A percentile compares a stretch with the other conserved stretches of the same genome.
Evolutionary conservation across 2,888 invertebrate species (phyloP).

Genomic region (Arrhopalites spinosus): DNA sequence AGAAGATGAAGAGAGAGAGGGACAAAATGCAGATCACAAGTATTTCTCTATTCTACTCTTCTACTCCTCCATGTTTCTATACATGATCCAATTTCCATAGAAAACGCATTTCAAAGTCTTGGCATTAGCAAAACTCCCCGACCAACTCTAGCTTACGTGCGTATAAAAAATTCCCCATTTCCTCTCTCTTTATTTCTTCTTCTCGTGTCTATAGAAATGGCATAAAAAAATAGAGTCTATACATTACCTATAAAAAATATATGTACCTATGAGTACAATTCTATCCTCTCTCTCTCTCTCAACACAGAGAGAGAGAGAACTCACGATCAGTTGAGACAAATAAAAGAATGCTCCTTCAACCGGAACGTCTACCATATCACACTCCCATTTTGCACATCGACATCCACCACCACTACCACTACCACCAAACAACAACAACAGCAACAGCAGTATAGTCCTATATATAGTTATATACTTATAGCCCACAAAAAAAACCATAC

Average conservation of each 20-base stretch:
- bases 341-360: slow-evolving; percentile 7
- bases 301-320: not conserved
- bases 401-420: not conserved
- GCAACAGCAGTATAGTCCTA: too few relatives aligned
- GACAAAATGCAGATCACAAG: slow-evolving; percentile 1
- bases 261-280: too few relatives aligned
- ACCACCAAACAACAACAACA: not conserved
- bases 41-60: not conserved
- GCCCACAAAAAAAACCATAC: not conserved
- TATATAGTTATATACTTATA: too few relatives aligned
- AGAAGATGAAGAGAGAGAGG: not conserved
- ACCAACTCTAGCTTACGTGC: not conserved
- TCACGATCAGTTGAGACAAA: not conserved
- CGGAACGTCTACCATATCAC: not conserved
- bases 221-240: too few relatives aligned
- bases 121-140: not conserved
- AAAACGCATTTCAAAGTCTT: not conserved
- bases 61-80: not conserved
- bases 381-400: not conserved
- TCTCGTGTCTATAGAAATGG: too few relatives aligned
- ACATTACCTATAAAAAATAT: too few relatives aligned
- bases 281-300: too few relatives aligned
- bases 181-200: not conserved
- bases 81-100: slow-evolving; percentile 14
- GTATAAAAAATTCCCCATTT: not conserved